Evolutionary conservation across 2,888 invertebrate species (phyloP).

Genomic region (Lysandra bellargus): DNA sequence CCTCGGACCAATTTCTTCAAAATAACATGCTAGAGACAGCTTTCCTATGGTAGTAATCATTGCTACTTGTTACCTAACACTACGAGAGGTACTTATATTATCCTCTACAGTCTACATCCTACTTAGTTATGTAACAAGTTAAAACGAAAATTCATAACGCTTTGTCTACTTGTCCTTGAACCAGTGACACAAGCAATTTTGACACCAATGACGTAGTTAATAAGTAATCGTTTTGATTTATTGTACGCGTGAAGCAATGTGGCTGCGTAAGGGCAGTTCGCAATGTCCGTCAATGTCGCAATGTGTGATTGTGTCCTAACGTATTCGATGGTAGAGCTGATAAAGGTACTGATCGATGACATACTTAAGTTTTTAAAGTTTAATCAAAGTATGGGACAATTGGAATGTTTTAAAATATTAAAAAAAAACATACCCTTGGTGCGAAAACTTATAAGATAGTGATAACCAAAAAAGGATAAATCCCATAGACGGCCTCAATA

Average conservation of each 20-base stretch:
- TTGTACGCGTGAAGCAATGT: constrained; percentile 23
- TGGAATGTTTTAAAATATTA: too few relatives aligned
- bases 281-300: constrained; percentile 18
- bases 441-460: too few relatives aligned
- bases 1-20: too few relatives aligned
- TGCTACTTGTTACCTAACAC: too few relatives aligned
- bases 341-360: not conserved
- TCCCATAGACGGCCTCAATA: too few relatives aligned
- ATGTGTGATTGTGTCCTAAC: constrained; percentile 26
- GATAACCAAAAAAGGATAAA: too few relatives aligned
- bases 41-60: too few relatives aligned
- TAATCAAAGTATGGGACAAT: too few relatives aligned
- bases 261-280: constrained; percentile 25
- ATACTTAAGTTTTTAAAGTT: not conserved
- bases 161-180: not conserved
- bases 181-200: constrained; percentile 26
- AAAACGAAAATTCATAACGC: constrained; percentile 2
- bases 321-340: not conserved
- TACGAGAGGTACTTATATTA: too few relatives aligned
- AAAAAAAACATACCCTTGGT: too few relatives aligned
- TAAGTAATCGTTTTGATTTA: constrained; percentile 26
- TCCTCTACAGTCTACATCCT: not conserved
- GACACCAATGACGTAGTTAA: constrained; percentile 16
- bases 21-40: too few relatives aligned
- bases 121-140: not conserved